These are phyloP conservation scores for Danaus chrysippus DNA, from an alignment of 2,888 invertebrate genomes.

Conservation along the genomic window DNA sequence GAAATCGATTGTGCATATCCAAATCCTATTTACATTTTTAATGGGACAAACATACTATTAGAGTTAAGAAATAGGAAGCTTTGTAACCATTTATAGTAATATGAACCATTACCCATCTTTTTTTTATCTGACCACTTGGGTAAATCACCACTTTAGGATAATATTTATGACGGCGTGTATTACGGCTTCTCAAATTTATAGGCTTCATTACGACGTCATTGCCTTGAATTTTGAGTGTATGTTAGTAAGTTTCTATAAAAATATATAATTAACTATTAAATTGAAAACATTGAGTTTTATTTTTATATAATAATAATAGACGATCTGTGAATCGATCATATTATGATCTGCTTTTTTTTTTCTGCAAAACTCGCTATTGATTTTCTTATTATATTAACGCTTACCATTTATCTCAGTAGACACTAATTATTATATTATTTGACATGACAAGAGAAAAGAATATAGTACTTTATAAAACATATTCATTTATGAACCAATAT, in stretches of 20 bases:
- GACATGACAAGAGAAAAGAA: too few relatives aligned
- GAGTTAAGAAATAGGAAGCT: slow-evolving; percentile 18
- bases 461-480: too few relatives aligned
- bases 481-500: too few relatives aligned
- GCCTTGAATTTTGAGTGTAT: slow-evolving; percentile 36
- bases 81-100: slow-evolving; percentile 40
- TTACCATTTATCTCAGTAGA: too few relatives aligned
- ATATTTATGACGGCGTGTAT: slow-evolving; percentile 56
- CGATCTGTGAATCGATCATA: not conserved
- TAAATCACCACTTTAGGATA: slow-evolving; percentile 60
- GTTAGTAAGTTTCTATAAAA: slow-evolving; percentile 22
- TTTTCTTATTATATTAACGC: too few relatives aligned
- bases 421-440: too few relatives aligned
- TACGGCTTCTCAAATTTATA: slow-evolving; percentile 58
- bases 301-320: not conserved
- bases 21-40: not conserved
- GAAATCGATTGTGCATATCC: not conserved
- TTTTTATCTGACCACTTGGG: slow-evolving; percentile 41
- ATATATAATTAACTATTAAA: not conserved
- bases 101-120: slow-evolving; percentile 46
- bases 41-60: not conserved
- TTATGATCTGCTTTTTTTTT: not conserved
- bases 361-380: too few relatives aligned
- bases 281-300: not conserved
- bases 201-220: slow-evolving; percentile 48